Percentiles rank a stretch among this genome's conserved stretches.
phyloP scores from a whole-genome alignment of 2,888 invertebrate genomes.

The Saturnia japonica region DNA sequence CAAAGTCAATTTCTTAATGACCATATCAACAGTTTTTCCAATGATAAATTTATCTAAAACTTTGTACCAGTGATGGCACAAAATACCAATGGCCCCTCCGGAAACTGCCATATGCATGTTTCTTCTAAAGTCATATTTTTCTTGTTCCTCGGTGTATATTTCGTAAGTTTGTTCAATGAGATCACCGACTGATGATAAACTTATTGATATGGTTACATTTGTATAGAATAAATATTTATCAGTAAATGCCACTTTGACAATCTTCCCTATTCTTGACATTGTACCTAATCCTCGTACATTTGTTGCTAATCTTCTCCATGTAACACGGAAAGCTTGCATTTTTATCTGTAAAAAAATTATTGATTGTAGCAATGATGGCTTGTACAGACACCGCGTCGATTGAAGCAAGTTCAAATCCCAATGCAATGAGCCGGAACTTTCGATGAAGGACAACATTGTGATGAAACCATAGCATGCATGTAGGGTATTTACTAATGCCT shows the following conservation, averaged over 20 bases:
- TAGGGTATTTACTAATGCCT: too few relatives aligned
- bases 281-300: slow-evolving; percentile 46
- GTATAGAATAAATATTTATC: slow-evolving; percentile 89
- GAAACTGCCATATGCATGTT: slow-evolving; percentile 91
- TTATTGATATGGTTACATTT: slow-evolving; percentile 90
- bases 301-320: slow-evolving; percentile 60
- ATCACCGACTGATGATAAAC: slow-evolving; percentile 91
- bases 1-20: slow-evolving; percentile 89
- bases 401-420: too few relatives aligned
- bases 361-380: too few relatives aligned
- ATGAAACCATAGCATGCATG: too few relatives aligned
- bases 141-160: slow-evolving; percentile 83
- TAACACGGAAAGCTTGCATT: slow-evolving; percentile 60
- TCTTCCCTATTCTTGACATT: slow-evolving; percentile 44
- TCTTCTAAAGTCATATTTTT: slow-evolving; percentile 83
- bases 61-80: slow-evolving; percentile 95
- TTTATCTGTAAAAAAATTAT: slow-evolving; percentile 51
- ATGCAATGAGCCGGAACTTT: too few relatives aligned
- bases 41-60: slow-evolving; percentile 88
- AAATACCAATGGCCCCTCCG: slow-evolving; percentile 89
- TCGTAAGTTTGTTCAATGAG: slow-evolving; percentile 92
- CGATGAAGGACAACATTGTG: too few relatives aligned
- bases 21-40: slow-evolving; percentile 85
- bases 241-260: slow-evolving; percentile 80
- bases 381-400: too few relatives aligned